A percentile compares a stretch with the other conserved stretches of the same genome.
Conservation (phyloP, 2,888 invertebrate species). For the Pegoplata infirma region DNA sequence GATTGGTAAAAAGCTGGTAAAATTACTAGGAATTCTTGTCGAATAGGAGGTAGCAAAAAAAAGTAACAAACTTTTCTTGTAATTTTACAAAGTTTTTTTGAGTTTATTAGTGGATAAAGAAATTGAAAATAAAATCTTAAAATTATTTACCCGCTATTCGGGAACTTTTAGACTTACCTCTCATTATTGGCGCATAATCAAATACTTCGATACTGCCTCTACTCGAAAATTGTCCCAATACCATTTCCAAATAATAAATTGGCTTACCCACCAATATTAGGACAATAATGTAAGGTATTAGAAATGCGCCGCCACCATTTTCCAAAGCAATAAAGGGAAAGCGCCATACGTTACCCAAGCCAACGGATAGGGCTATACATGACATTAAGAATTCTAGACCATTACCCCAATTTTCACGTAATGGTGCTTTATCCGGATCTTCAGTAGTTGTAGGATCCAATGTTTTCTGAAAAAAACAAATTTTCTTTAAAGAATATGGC, state of each 20-base stretch:
- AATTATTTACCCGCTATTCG: too few species aligned
- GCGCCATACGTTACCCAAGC: slow-evolving; percentile 86
- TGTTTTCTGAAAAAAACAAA: too few species aligned
- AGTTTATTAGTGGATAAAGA: too few species aligned
- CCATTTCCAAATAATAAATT: slow-evolving; percentile 85
- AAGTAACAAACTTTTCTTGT: too few species aligned
- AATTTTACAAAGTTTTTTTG: too few species aligned
- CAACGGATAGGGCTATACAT: slow-evolving; percentile 86
- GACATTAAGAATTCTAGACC: slow-evolving; percentile 86
- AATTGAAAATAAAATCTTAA: too few species aligned
- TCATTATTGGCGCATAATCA: slow-evolving; percentile 83
- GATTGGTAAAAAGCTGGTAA: too few species aligned
- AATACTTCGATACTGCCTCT: slow-evolving; percentile 83
- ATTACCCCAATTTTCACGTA: slow-evolving; percentile 80
- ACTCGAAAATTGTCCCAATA: slow-evolving; percentile 86
- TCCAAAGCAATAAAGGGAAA: slow-evolving; percentile 83
- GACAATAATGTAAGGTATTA: slow-evolving; percentile 83
- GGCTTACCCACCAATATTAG: slow-evolving; percentile 83
- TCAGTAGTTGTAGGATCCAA: too few species aligned
- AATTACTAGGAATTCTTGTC: too few species aligned
- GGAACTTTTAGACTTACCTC: slow-evolving; percentile 82
- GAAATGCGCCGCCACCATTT: slow-evolving; percentile 85
- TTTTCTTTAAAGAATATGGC: too few species aligned
- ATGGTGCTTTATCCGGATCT: too few species aligned
- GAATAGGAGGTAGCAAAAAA: too few species aligned